phyloP scores from a whole-genome alignment of 2,797 vertebrate species.

The Sebastes variabilis region DNA sequence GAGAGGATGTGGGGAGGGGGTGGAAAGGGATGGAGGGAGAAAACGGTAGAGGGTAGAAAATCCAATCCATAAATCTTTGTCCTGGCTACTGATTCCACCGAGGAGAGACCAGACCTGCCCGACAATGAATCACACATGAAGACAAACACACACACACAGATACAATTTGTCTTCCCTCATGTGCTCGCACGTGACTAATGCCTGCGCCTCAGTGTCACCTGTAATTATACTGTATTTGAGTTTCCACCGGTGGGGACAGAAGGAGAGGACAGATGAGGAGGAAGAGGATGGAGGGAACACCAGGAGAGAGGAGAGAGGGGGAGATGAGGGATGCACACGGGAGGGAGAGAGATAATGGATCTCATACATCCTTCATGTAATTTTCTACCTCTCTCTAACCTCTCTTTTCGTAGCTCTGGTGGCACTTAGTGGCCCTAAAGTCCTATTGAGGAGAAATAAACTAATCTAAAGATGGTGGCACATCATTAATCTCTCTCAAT shows the following conservation, averaged over 20 bases:
- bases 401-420: constrained; percentile 14
- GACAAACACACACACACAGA: constrained; percentile 41
- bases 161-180: constrained; percentile 32
- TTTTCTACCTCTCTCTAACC: constrained; percentile 10
- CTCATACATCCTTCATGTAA: constrained; percentile 46
- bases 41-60: constrained; percentile 27
- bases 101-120: constrained; percentile 28
- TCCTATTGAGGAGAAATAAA: constrained; percentile 42
- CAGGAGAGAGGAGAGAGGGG: background rate
- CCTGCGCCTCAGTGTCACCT: constrained; percentile 37
- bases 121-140: constrained; percentile 53
- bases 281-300: constrained; percentile 18
- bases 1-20: background rate
- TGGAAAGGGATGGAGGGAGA: constrained; percentile 22
- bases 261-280: constrained; percentile 19
- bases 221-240: constrained; percentile 69
- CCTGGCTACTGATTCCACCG: constrained; percentile 48
- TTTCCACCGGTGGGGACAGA: constrained; percentile 30
- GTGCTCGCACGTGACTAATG: constrained; percentile 36
- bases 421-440: constrained; percentile 21
- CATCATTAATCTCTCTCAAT: constrained; percentile 34
- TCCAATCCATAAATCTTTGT: constrained; percentile 65
- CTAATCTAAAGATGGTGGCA: constrained; percentile 25
- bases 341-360: constrained; percentile 41
- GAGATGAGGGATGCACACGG: constrained; percentile 17